Base-by-base conservation (phyloP, 92 coral and sea anemone species). In the Hydrozoanthus gracilis region DNA sequence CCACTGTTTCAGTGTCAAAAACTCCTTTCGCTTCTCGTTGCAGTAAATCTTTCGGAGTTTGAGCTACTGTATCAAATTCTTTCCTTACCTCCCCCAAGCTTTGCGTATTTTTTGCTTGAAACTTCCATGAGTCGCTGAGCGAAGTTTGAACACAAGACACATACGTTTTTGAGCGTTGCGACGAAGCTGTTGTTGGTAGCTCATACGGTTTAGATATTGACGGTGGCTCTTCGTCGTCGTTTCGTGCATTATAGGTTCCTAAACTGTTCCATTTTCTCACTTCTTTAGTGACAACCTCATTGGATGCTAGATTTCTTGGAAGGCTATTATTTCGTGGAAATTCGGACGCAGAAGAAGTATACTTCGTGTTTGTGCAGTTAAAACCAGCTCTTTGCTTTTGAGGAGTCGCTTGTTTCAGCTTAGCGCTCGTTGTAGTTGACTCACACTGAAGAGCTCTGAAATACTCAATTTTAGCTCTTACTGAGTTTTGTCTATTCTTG, bases 101-200 rank as follows among this genome's bases (percentile, higher is more conserved):
- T 65, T 80, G 73, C n/a, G 74, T 13, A 11, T 67, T 16, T 49
- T 16, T 17, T 27, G 17, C 74, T 47, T 67, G 60, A 80, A 64
- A 17, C 66, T 65, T 80, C 73, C 85, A 47, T 12, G 85, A 80
- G 49, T 66, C 66, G 51, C 85, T 80, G 17, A 80, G 58, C 58
- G 73, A 64, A 5, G 85, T 64, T 4, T 80, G 74, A 66, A 80
- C 18, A 20, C 85, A 62, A 4, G 85, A 80, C 10, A 80, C 58
- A 50, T 65, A 80, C 15, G 73, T 80, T 67, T 64, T 80, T 15
- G 6, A 48, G 15, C 85, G 48, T n/a, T 65, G 51, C 16, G 85
- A 18, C n/a, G 74, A 20, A 9, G 58, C 48, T 47, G 20, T 45
- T 4, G 60, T 48, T 65, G 74, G 85, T 15, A 52, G 44, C 10